Evolutionary conservation across 37 sponge, comb jelly and placozoan species (phyloP).

Genomic region (Aphrocallistes beatrix): DNA sequence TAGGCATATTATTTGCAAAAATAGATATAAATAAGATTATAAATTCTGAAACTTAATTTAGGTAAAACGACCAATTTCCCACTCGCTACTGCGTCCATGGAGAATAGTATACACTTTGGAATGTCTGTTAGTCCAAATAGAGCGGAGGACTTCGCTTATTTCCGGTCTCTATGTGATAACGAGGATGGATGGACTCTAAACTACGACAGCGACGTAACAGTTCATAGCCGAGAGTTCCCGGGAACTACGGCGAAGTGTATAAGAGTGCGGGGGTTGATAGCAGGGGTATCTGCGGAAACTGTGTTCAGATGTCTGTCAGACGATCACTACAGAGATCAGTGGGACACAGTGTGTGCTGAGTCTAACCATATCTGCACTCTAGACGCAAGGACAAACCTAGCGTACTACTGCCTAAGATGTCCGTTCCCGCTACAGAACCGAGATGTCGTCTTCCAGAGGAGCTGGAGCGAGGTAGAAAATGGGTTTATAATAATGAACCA

Average conservation of each 20-base stretch:
- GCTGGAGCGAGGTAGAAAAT: not conserved
- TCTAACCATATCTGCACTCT: not conserved
- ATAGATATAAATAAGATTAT: too few relatives aligned
- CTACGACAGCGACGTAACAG: not conserved
- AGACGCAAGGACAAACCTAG: not conserved
- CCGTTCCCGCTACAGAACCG: conserved; percentile 1
- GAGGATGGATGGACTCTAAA: not conserved
- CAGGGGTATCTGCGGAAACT: not conserved
- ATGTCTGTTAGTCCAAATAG: not conserved
- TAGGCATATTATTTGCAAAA: too few relatives aligned
- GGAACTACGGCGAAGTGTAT: not conserved
- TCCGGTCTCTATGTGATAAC: not conserved
- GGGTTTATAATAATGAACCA: not conserved
- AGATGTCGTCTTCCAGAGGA: not conserved
- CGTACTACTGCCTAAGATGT: not conserved
- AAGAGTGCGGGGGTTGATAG: not conserved
- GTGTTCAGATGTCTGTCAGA: not conserved
- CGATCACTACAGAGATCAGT: not conserved
- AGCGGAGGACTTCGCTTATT: not conserved
- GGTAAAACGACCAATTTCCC: too few relatives aligned
- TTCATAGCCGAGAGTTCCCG: not conserved
- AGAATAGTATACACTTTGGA: not conserved
- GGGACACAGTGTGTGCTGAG: not conserved
- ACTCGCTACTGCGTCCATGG: too few relatives aligned
- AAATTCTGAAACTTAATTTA: too few relatives aligned